Base-by-base conservation (phyloP, 2,888 invertebrate species). In the Lithophane ornitopus region DNA sequence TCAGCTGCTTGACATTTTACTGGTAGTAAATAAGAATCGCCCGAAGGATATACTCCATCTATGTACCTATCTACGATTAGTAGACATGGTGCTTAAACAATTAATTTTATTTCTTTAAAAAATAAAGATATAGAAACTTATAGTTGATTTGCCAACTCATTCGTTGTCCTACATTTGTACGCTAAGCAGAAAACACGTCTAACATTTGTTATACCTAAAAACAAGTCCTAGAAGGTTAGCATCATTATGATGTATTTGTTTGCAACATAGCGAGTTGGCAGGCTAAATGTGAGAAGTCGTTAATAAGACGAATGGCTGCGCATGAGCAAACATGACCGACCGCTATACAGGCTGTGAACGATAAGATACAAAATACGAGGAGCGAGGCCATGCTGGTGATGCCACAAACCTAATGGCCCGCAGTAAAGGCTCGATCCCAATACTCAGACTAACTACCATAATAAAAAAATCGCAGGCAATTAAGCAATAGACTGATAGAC, bases 241-340 rank as follows among this genome's bases (percentile, higher is more conserved):
- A 39, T 69, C 39, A 70, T 75, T 81, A 80, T 78, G 44, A 49
- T 73, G 71, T 84, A 81, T 88, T 86, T 83, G 81, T 84, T 87
- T 84, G 80, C 81, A 71, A 83, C 78, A 67, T 86, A 85, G 85
- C 80, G 80, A 85, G 78, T 76, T 70, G 70, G 76, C 82, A 77
- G 69, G 83, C 79, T 87, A 90, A 89, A 92, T 91, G 92, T 90
- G 92, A 90, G 92, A 91, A 92, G 91, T 92, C 92, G 90, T 93
- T 91, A 92, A 89, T 86, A 86, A 89, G 88, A 91, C 82, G 78
- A 84, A 91, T 87, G 81, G 74, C 84, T 76, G 84, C 80, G 74
- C 79, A 87, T 84, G 80, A 85, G 85, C 84, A 89, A 89, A 90
- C 84, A 87, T 81, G 72, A 74, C 72, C 71, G 70, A 73, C 83